Base-by-base conservation (phyloP, 2,113 vertebrate genomes). In the Emydura subglobosa region DNA sequence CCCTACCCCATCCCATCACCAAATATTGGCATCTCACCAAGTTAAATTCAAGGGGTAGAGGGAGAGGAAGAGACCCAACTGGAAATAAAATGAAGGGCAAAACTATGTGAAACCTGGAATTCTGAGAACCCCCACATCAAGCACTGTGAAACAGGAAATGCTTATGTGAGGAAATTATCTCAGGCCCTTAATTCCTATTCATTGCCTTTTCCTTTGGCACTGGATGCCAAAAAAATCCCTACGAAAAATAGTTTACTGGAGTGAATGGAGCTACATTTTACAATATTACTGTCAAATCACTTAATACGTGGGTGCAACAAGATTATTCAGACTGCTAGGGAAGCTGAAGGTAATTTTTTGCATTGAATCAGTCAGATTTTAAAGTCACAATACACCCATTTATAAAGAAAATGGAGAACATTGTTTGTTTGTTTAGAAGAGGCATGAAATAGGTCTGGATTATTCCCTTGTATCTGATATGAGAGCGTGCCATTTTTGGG, bases 21-120 rank as follows among this genome's bases (percentile, higher is more conserved):
- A 83, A 39, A 59, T 83, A 51, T 54, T 27, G 74, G 42, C 6
- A 49, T 16, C 74, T 79, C 29, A 8, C 49, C 29, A 79, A 51
- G 14, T 50, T 34, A 79, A 79, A 31, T 79, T 50, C 49, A 34
- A 17, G 54, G 31, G 29, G 27, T 10, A 21, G 2, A 3, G 39
- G 21, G 2, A n/a, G 21, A 42, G 24, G 24, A 21, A 6, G 10
- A 25, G 72, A 44, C 19, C 9, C 21, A 74, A 22, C 12, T 47
- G 39, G n/a, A 4, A 31, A 31, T 47, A 74, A 74, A 83, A 74
- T 0, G 0, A 49, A 54, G n/a, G 24, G 51, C 79, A 89, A 54
- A n/a, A 16, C 1, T 0, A 21, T 47, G 10, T 85, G 47, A 7
- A 21, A 0, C 0, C n/a, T 16, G 19, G 1, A 1, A 42, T 2